phyloP scores from a whole-genome alignment of 2,797 vertebrate species.

The Esox masquinongy region DNA sequence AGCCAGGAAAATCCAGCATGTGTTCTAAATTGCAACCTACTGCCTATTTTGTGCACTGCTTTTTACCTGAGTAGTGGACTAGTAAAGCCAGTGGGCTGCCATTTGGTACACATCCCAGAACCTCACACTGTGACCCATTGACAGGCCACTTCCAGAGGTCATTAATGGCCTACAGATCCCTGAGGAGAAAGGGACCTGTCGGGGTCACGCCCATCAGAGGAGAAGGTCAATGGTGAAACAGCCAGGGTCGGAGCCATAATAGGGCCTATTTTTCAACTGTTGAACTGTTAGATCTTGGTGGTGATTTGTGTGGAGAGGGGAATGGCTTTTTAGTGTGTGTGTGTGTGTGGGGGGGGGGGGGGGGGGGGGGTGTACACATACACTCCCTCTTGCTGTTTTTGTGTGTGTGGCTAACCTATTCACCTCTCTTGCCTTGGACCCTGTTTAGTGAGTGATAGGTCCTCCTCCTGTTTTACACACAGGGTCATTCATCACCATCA shows the following conservation, averaged over 20 bases:
- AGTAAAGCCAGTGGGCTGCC: not conserved
- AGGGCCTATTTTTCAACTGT: constrained; percentile 61
- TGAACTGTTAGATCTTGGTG: constrained; percentile 12
- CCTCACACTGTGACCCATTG: constrained; percentile 33
- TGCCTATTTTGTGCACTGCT: not conserved
- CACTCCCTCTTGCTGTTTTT: not conserved
- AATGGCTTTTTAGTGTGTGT: constrained; percentile 68
- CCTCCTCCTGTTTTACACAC: constrained; percentile 59
- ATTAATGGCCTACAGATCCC: constrained; percentile 56
- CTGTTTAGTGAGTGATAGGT: constrained; percentile 66
- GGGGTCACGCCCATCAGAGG: constrained; percentile 54
- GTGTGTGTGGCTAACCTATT: constrained; percentile 54
- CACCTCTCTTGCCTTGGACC: constrained; percentile 41
- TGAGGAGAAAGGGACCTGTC: not conserved
- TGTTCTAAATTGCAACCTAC: not conserved
- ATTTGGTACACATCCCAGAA: not conserved
- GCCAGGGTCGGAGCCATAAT: constrained; percentile 62
- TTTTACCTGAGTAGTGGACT: not conserved
- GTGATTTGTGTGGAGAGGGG: constrained; percentile 50
- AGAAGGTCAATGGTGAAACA: constrained; percentile 54
- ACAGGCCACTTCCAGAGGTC: constrained; percentile 42
- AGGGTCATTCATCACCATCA: not conserved
- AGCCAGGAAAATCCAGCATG: not conserved
- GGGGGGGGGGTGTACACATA: too few species aligned
- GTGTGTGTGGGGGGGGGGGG: not conserved